Conservation (phyloP, 2,888 invertebrate species). For the Volucella bombylans region DNA sequence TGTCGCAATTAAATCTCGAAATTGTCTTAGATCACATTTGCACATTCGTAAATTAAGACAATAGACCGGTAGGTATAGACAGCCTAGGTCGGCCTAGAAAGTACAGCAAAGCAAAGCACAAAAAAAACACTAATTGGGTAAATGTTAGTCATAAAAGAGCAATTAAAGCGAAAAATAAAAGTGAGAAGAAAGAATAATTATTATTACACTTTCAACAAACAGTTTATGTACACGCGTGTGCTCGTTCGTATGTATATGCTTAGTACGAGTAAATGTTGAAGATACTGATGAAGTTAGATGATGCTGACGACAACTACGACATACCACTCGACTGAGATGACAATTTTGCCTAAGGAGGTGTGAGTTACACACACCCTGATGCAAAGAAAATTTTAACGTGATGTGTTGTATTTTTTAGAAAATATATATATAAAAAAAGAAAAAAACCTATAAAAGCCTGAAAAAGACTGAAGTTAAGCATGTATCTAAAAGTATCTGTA, state of each 20-base stretch:
- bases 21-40: conserved; percentile 6
- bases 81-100: conserved; percentile 29
- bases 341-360: conserved; percentile 66
- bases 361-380: conserved; percentile 20
- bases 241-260: not conserved
- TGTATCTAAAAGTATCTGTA: conserved; percentile 41
- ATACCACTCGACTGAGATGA: conserved; percentile 50
- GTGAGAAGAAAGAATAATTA: conserved; percentile 71
- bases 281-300: conserved; percentile 54
- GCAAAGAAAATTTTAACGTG: conserved; percentile 39
- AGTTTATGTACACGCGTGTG: conserved; percentile 54
- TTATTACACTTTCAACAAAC: conserved; percentile 70
- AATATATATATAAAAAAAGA: not conserved
- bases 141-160: conserved; percentile 67
- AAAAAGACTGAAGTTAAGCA: not conserved
- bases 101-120: conserved; percentile 12
- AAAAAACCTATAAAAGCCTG: not conserved
- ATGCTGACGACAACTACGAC: conserved; percentile 37
- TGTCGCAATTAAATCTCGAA: conserved; percentile 42
- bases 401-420: conserved; percentile 4
- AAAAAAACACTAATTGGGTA: conserved; percentile 53
- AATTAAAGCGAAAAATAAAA: conserved; percentile 58
- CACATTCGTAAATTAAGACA: conserved; percentile 18
- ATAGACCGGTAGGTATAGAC: not conserved
- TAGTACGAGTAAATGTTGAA: not conserved